phyloP scores from a whole-genome alignment of 2,888 invertebrate species.

The Drosophila anceps region DNA sequence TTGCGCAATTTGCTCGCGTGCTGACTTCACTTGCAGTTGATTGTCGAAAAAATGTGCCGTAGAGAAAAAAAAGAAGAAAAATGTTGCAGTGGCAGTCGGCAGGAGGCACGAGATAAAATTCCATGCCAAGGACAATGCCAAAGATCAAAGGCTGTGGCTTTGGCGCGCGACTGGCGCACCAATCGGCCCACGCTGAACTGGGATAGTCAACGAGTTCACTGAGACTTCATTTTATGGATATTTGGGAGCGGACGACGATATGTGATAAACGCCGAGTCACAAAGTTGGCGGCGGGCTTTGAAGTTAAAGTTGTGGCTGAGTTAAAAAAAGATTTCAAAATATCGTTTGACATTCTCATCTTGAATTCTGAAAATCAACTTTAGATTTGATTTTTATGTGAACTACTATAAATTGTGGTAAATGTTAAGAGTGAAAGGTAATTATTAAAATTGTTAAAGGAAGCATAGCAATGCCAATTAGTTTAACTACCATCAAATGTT shows the following conservation, averaged over 20 bases:
- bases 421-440: not conserved
- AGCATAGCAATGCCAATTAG: not conserved
- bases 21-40: constrained; percentile 34
- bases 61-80: constrained; percentile 12
- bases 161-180: constrained; percentile 35
- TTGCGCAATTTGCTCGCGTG: constrained; percentile 48
- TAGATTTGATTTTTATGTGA: not conserved
- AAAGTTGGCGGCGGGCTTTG: constrained; percentile 29
- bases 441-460: not conserved
- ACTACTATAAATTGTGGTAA: not conserved
- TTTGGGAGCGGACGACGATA: constrained; percentile 2
- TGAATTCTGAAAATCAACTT: not conserved
- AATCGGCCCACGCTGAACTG: constrained; percentile 3
- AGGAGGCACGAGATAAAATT: constrained; percentile 28
- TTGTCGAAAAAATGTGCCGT: constrained; percentile 18
- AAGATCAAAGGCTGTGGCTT: constrained; percentile 57
- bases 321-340: constrained; percentile 8
- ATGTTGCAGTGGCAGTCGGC: constrained; percentile 20
- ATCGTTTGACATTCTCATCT: constrained; percentile 2
- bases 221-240: not conserved
- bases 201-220: constrained; percentile 12
- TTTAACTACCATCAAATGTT: no score
- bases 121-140: constrained; percentile 70
- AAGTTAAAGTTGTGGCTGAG: constrained; percentile 19
- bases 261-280: not conserved